phyloP scores from a whole-genome alignment of 2,797 vertebrate genomes.

The Microhierax caerulescens region DNA sequence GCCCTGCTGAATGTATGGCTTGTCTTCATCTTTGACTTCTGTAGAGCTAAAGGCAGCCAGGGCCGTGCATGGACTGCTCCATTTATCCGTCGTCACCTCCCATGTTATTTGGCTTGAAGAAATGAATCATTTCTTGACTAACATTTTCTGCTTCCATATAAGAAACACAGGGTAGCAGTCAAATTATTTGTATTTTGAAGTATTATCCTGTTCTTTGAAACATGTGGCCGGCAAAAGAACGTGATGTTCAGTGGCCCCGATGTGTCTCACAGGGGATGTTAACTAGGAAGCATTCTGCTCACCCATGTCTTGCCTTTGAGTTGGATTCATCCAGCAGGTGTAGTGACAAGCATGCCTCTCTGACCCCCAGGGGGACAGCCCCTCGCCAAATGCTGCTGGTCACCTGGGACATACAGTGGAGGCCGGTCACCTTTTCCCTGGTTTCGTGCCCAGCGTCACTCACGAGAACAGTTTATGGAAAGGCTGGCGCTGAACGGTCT shows the following conservation, averaged over 20 bases:
- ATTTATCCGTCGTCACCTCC: slow-evolving; percentile 39
- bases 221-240: slow-evolving; percentile 52
- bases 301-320: neutral
- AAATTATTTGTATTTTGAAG: slow-evolving; percentile 70
- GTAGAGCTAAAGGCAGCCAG: neutral
- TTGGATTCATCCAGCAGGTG: neutral
- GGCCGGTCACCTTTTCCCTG: neutral
- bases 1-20: neutral
- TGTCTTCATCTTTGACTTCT: neutral
- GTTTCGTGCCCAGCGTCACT: neutral
- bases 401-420: neutral
- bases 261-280: slow-evolving; percentile 49
- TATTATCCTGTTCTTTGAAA: slow-evolving; percentile 64
- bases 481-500: neutral
- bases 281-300: neutral
- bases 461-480: rapidly evolving
- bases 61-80: neutral
- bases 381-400: neutral
- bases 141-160: slow-evolving; percentile 48
- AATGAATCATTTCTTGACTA: slow-evolving; percentile 48
- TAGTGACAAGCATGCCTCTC: neutral
- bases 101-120: slow-evolving; percentile 45
- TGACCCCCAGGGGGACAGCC: neutral
- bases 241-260: slow-evolving; percentile 53
- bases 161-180: slow-evolving; percentile 60